Percentiles rank a stretch among this genome's conserved stretches.
Evolutionary conservation across 2,888 invertebrate species (phyloP).

Genomic region (Disparrhopalites patrizii): DNA sequence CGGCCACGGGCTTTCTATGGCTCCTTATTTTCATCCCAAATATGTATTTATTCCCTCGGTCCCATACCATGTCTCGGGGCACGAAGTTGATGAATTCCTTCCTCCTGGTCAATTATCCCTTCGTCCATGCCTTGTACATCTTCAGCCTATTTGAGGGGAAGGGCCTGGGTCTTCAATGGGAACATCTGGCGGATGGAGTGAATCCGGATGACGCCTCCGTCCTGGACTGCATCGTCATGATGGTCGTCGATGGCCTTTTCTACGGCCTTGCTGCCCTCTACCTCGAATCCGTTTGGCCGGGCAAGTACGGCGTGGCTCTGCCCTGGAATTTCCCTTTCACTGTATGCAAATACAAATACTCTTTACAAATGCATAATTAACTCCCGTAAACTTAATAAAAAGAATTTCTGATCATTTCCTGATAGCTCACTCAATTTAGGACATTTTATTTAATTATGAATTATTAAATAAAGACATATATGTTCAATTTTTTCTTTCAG

Average conservation of each 20-base stretch:
- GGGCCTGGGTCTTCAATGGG: constrained; percentile 36
- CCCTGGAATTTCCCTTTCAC: constrained; percentile 76
- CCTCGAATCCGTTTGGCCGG: constrained; percentile 79
- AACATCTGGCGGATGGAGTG: constrained; percentile 22
- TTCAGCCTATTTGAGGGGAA: constrained; percentile 16
- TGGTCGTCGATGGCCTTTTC: constrained; percentile 64
- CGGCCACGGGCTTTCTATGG: constrained; percentile 71
- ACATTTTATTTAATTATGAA: no score
- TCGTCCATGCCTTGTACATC: constrained; percentile 72
- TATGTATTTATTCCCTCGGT: constrained; percentile 62
- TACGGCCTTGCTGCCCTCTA: constrained; percentile 77
- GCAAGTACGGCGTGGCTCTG: constrained; percentile 75
- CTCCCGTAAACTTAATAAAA: no score
- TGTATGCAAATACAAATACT: no score
- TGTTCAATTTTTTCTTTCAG: no score
- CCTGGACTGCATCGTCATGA: constrained; percentile 53
- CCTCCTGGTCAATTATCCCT: constrained; percentile 70
- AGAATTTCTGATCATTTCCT: no score
- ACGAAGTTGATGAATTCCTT: constrained; percentile 64
- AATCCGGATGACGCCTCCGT: constrained; percentile 35
- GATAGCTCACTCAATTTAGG: no score
- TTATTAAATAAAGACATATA: no score
- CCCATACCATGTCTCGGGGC: constrained; percentile 60
- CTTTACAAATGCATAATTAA: no score
- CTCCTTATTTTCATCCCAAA: constrained; percentile 71